A percentile compares a stretch with the other conserved stretches of the same genome.
phyloP scores from a whole-genome alignment of 1,140 invertebrate genomes.

The Scaptomyza montana region DNA sequence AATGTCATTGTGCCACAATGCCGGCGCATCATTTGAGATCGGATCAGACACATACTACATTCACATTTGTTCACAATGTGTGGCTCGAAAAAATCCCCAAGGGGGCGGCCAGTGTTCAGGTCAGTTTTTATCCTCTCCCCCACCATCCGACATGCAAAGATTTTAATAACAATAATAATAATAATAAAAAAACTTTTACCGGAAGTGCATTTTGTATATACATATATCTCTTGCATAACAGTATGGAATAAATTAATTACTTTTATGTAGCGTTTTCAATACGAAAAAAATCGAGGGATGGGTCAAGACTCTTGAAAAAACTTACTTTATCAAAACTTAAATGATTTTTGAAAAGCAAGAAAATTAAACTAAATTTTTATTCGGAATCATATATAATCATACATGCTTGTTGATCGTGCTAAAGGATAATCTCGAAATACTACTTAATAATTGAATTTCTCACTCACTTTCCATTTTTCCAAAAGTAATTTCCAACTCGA shows the following conservation, averaged over 20 bases:
- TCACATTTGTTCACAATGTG: constrained; percentile 60
- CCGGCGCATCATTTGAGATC: constrained; percentile 48
- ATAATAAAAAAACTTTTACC: constrained; percentile 16
- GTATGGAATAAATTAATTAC: not conserved
- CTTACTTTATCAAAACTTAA: too few relatives aligned
- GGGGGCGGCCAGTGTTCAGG: not conserved
- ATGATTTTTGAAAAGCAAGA: too few relatives aligned
- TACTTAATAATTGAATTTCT: too few relatives aligned
- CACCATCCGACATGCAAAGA: not conserved
- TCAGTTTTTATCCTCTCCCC: constrained; percentile 2
- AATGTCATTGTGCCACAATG: constrained; percentile 74
- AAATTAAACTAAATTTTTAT: too few relatives aligned
- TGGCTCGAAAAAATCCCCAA: constrained; percentile 1
- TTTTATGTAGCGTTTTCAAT: too few relatives aligned
- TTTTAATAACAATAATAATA: constrained; percentile 5
- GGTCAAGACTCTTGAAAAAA: too few relatives aligned
- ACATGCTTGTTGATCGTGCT: too few relatives aligned
- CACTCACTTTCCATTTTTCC: not conserved
- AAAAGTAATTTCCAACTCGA: not conserved
- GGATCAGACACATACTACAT: constrained; percentile 52
- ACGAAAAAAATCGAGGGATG: too few relatives aligned
- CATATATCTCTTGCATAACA: constrained; percentile 14
- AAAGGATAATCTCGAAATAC: too few relatives aligned
- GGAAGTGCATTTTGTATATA: constrained; percentile 38
- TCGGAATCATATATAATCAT: too few relatives aligned